phyloP scores from a whole-genome alignment of 2,113 vertebrate species.

The Paratilapia polleni region DNA sequence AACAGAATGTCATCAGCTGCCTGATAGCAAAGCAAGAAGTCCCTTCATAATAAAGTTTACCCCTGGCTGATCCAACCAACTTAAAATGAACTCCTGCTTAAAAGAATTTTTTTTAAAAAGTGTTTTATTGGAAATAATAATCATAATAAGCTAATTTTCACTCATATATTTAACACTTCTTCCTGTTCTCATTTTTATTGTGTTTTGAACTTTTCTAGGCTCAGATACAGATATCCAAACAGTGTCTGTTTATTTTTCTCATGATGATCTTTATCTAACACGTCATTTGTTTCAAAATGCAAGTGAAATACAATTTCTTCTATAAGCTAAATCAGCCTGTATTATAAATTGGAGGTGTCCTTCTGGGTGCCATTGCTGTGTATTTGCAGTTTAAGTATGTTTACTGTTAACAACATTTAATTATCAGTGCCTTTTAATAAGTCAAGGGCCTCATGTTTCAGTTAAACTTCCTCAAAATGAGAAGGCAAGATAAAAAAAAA shows the following conservation, averaged over 20 bases:
- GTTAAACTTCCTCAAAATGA: constrained; percentile 43
- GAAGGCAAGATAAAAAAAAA: background rate
- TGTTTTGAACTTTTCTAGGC: background rate
- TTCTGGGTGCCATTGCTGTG: background rate
- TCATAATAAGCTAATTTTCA: background rate
- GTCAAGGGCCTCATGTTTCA: constrained; percentile 20
- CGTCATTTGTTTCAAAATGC: background rate
- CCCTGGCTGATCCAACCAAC: no score
- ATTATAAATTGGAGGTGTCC: background rate
- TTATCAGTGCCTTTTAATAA: constrained; percentile 2
- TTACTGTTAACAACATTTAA: background rate
- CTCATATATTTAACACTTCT: background rate
- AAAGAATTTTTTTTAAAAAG: no score
- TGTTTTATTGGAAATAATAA: background rate
- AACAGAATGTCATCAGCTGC: no score
- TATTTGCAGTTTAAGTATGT: background rate
- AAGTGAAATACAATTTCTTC: background rate
- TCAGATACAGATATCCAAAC: background rate
- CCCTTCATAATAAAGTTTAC: no score
- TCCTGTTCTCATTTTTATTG: background rate
- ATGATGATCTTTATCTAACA: background rate
- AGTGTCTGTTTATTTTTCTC: background rate
- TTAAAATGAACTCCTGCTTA: no score
- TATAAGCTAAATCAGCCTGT: background rate
- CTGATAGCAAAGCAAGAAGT: no score